phyloP scores from a whole-genome alignment of 2,113 vertebrate genomes.

The Illadopsis cleaveri region DNA sequence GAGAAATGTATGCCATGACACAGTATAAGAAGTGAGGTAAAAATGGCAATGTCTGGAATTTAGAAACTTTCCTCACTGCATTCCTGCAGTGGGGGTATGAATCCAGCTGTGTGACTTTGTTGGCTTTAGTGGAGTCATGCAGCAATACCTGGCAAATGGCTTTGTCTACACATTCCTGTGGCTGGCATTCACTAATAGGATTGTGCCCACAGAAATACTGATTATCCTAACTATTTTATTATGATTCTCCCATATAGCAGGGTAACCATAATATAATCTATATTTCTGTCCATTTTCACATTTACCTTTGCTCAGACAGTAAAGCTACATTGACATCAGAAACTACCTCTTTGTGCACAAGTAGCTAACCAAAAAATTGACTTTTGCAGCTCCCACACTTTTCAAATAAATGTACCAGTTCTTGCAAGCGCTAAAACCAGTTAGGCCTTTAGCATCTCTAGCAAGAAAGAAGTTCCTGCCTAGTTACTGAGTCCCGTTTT shows the following conservation, averaged over 20 bases:
- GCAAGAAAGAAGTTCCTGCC: neutral
- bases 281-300: neutral
- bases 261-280: neutral
- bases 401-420: neutral
- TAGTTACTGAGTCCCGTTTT: neutral
- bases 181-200: neutral
- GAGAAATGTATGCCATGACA: neutral
- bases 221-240: neutral
- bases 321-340: neutral
- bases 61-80: neutral
- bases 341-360: neutral
- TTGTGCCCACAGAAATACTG: neutral
- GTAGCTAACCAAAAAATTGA: neutral
- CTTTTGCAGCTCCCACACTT: neutral
- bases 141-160: neutral
- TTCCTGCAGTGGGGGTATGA: neutral
- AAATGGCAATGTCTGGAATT: neutral
- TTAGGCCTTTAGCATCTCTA: neutral
- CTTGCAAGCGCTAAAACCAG: neutral
- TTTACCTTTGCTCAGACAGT: neutral
- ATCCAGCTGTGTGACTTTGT: neutral
- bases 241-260: neutral
- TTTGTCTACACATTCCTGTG: neutral
- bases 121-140: neutral
- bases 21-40: neutral